A percentile compares a stretch with the other conserved stretches of the same genome.
Evolutionary conservation across 2,797 vertebrate species (phyloP).

Genomic region (Lithobates pipiens): DNA sequence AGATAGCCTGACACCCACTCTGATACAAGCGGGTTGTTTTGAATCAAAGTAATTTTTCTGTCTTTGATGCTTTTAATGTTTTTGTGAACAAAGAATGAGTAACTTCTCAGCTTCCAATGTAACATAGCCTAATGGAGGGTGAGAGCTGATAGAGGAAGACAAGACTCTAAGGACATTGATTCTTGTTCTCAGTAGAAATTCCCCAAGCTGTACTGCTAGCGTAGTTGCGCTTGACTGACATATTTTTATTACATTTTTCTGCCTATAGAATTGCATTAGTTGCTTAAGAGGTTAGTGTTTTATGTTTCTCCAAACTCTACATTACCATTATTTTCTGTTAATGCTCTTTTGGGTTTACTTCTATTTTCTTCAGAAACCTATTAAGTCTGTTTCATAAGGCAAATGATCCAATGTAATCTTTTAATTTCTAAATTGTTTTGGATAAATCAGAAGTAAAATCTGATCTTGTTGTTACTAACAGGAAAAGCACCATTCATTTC

Average conservation of each 20-base stretch:
- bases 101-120: background rate
- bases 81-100: background rate
- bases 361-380: too few relatives aligned
- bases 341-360: too few relatives aligned
- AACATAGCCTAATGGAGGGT: background rate
- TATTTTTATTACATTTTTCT: background rate
- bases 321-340: too few relatives aligned
- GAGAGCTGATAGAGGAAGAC: background rate
- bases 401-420: too few relatives aligned
- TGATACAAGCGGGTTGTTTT: background rate
- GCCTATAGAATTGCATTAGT: background rate
- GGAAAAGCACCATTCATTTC: too few relatives aligned
- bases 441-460: too few relatives aligned
- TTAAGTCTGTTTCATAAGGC: too few relatives aligned
- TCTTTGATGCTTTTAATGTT: constrained; percentile 47
- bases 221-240: background rate
- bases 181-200: background rate
- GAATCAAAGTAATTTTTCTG: constrained; percentile 21
- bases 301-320: too few relatives aligned
- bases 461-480: too few relatives aligned
- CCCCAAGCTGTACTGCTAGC: background rate
- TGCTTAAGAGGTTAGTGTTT: background rate
- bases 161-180: background rate
- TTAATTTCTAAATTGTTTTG: too few relatives aligned
- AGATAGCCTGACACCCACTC: background rate